A percentile compares a stretch with the other conserved stretches of the same genome.
Conservation (phyloP, 2,113 vertebrate species). For the Epinephelus cyanopodus region DNA sequence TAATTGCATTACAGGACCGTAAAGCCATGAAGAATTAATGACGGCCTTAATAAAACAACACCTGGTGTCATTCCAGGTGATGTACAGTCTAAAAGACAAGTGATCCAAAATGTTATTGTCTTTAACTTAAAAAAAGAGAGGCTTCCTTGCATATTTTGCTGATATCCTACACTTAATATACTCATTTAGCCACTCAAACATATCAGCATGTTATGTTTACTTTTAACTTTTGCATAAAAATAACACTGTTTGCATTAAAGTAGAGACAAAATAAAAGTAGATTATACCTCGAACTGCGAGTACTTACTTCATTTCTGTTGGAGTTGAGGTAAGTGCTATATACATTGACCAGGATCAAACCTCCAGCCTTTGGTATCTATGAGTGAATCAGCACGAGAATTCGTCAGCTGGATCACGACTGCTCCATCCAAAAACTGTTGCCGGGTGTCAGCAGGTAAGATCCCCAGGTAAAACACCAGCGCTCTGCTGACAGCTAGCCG, state of each 20-base stretch:
- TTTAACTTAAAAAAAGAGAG: not conserved
- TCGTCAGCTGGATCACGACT: constrained; percentile 22
- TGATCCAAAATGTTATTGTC: not conserved
- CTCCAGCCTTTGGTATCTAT: constrained; percentile 74
- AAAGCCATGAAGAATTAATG: constrained; percentile 45
- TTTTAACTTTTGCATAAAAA: not conserved
- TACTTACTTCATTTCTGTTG: constrained; percentile 82
- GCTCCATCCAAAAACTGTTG: constrained; percentile 64
- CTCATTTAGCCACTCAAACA: not conserved
- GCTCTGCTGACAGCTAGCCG: constrained; percentile 58
- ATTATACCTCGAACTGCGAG: not conserved
- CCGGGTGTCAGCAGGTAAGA: constrained; percentile 55
- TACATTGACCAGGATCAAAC: constrained; percentile 67
- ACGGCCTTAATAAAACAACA: constrained; percentile 36
- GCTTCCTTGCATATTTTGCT: not conserved
- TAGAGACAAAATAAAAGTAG: not conserved
- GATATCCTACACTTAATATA: not conserved
- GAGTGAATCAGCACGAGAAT: constrained; percentile 32
- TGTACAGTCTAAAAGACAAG: not conserved
- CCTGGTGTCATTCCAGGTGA: not conserved
- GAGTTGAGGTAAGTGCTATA: constrained; percentile 74
- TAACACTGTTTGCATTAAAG: not conserved
- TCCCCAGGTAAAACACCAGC: constrained; percentile 42
- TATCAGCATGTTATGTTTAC: not conserved
- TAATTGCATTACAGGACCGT: constrained; percentile 55